A percentile compares a stretch with the other conserved stretches of the same genome.
Conservation (phyloP, 2,113 vertebrate species). For the Leptosomus discolor region DNA sequence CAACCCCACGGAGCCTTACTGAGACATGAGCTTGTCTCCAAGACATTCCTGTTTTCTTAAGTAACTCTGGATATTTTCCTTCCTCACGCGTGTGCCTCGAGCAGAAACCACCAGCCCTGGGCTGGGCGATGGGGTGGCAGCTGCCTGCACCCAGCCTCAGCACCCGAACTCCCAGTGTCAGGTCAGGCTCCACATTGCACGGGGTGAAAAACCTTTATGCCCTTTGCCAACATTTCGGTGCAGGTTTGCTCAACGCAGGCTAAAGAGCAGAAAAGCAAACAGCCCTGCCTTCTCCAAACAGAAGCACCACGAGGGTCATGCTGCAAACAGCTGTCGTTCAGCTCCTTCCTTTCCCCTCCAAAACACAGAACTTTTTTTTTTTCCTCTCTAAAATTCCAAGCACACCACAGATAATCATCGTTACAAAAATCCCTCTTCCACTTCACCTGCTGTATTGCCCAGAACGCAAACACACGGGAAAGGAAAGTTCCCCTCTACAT, state of each 20-base stretch:
- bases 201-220: rapidly evolving
- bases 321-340: rapidly evolving
- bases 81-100: rapidly evolving
- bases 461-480: rapidly evolving
- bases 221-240: rapidly evolving
- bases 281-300: background rate
- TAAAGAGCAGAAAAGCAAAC: background rate
- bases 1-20: background rate
- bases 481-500: background rate
- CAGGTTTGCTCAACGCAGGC: background rate
- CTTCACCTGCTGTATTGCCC: background rate
- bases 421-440: background rate
- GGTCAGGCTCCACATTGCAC: background rate
- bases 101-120: background rate
- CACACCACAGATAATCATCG: background rate
- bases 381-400: background rate
- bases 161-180: background rate
- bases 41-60: background rate
- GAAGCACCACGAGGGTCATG: rapidly evolving
- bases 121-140: background rate
- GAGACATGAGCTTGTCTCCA: background rate
- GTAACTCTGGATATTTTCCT: background rate
- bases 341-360: background rate
- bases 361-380: rapidly evolving
- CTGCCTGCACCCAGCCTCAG: background rate